Percentiles rank a stretch among this genome's conserved stretches.
These are phyloP conservation scores for Rosalia funebris DNA, from an alignment of 2,888 invertebrate genomes.

Conservation along the genomic window DNA sequence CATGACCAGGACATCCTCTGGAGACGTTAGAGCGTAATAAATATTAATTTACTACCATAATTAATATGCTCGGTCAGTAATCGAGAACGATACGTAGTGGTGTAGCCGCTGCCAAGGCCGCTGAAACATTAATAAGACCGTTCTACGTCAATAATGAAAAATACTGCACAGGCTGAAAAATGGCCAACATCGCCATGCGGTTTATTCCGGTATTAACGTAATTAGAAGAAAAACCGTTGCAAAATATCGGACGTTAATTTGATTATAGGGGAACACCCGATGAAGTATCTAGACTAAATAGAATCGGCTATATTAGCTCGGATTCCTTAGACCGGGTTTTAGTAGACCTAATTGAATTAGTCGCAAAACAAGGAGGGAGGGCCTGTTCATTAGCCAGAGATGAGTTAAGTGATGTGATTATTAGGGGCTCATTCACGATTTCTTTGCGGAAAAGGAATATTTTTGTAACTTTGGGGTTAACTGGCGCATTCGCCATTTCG, in stretches of 20 bases:
- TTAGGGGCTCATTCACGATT: neutral
- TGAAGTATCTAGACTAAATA: neutral
- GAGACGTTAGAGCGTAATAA: too few relatives aligned
- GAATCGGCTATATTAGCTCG: neutral
- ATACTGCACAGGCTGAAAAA: neutral
- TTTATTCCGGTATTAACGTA: neutral
- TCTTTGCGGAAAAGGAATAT: neutral
- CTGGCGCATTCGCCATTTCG: too few relatives aligned
- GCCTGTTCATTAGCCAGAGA: neutral
- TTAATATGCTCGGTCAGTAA: too few relatives aligned
- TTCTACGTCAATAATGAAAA: neutral
- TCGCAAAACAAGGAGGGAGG: neutral
- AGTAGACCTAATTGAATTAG: conserved; percentile 1
- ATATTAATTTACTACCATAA: too few relatives aligned
- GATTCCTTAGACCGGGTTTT: neutral
- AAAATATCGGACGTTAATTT: conserved; percentile 4
- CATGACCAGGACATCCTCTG: too few relatives aligned
- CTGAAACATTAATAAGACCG: neutral
- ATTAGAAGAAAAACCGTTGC: conserved; percentile 1
- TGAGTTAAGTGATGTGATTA: conserved; percentile 1
- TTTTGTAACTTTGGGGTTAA: too few relatives aligned
- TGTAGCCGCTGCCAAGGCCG: neutral
- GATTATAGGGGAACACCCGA: neutral
- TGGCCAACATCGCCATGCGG: neutral
- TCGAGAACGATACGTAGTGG: too few relatives aligned